phyloP scores from a whole-genome alignment of 1,140 invertebrate species.

The Aphaenogaster ashmeadi region DNA sequence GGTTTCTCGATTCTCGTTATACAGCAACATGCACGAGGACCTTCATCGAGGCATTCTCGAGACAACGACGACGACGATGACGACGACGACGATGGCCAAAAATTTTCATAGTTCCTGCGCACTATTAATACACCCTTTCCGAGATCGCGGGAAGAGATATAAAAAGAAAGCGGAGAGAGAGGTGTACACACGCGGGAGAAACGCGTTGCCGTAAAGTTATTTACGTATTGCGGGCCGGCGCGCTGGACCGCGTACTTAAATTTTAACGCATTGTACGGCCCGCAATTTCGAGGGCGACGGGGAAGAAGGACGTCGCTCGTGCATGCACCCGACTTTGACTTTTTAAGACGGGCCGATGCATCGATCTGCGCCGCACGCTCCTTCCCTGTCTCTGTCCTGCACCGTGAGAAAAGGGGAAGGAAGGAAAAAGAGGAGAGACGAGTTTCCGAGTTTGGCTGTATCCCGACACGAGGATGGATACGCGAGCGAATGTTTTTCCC shows the following conservation, averaged over 20 bases:
- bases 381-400: background rate
- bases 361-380: background rate
- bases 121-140: constrained; percentile 23
- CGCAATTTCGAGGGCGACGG: background rate
- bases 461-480: background rate
- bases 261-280: background rate
- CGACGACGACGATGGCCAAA: background rate
- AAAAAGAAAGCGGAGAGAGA: constrained; percentile 17
- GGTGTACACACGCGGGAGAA: background rate
- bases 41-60: background rate
- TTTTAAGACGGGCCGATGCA: background rate
- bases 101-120: constrained; percentile 31
- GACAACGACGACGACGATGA: background rate
- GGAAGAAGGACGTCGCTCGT: background rate
- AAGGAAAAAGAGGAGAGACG: background rate
- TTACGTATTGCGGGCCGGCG: constrained; percentile 12
- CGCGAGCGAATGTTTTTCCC: constrained; percentile 9
- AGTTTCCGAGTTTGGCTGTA: background rate
- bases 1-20: background rate
- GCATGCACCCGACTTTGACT: background rate
- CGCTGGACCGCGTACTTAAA: background rate
- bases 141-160: constrained; percentile 19
- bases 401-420: background rate
- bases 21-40: background rate
- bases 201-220: constrained; percentile 32